Evolutionary conservation across 1,140 invertebrate species (phyloP), one percentile per base, ranked within the genome.

Genomic region (Drosophila nebulosa): DNA sequence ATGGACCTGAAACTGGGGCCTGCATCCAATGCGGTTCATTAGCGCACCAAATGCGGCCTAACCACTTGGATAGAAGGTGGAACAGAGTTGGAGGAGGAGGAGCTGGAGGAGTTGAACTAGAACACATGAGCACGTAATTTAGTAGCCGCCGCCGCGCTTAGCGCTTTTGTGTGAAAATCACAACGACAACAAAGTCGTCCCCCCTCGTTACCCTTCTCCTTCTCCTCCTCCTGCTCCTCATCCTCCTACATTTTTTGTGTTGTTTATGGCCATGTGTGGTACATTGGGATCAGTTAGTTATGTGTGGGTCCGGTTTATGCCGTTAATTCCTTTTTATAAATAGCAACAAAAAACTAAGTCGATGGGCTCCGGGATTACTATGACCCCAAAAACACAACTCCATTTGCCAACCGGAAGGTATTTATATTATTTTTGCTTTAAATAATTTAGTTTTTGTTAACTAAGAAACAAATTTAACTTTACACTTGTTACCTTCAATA

Each of bases 251-350:
- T 46, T 59, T 35, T 39, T 56, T 1, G 3, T 30, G 78, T 78
- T 85, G 83, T 86, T 85, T 85, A 85, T 85, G 81, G 74, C 64
- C 79, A 79, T 32, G 7, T 84, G 66, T 69, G 79, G 67, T 79
- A 75, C 79, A 84, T 84, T 78, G 79, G 79, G 79, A 81, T 81
- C 79, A 78, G 64, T 75, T 73, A 61, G 55, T 46, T 77, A 63
- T 77, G 78, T 73, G 74, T 70, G 74, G 78, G 78, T 86, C 81
- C 83, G 81, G 81, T 88, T 86, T 88, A 57, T 88, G 83, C 81
- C 81, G 81, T 88, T 86, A 86, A 86, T 86, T 86, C 83, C 81
- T 86, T 81, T 88, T 86, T 86, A 86, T 86, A 88, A 88, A 86
- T 88, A 86, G 83, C 70, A 51, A 69, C 52, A 62, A 63, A 10